Base-by-base conservation (phyloP, 92 coral and sea anemone genomes). In the Anthopleura xanthogrammica region DNA sequence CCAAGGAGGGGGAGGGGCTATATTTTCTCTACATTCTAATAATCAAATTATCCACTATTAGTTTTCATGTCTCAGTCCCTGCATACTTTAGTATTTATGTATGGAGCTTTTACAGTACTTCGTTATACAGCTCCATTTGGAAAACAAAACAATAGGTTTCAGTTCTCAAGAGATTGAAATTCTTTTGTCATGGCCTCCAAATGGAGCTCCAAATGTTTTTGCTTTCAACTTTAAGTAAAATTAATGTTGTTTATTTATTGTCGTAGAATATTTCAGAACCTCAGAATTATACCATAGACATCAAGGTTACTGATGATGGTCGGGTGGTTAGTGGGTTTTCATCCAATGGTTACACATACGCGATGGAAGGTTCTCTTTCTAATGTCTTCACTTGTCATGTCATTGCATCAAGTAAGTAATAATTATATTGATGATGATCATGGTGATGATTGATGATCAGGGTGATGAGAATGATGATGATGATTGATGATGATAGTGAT, bases 221-320 rank as follows among this genome's bases (percentile, higher is more conserved):
- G 12, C 75, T 23, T 23, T 70, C 23, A 70, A 12, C 41, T 24
- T 70, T 72, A 6, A 72, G 58, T 2, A 62, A n/a, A n/a, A 20
- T 22, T 62, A 0, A 68, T 68, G 43, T 23, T 52, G 43, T 52
- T 6, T 19, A 12, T 36, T 66, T 88, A 13, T 14, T 57, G 24
- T 85, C 74, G n/a, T 77, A 93, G 97, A 87, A 73, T 8, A 90
- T 87, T 56, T 68, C 88, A 5, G 79, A 76, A 72, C 54, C 84
- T 20, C 80, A 68, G 13, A 84, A 87, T 36, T 83, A 79, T 81
- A 83, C 88, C 20, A 79, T 93, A 62, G 71, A 85, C 17, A 85
- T 93, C 48, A 79, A 82, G 77, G 97, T 93, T n/a, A 87, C 83
- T 22, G 97, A 93, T 73, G 89, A 93, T 82, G 97, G 97, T 54